Conservation (phyloP, 1,140 invertebrate species). For the Lamellibrachia luymesi region DNA sequence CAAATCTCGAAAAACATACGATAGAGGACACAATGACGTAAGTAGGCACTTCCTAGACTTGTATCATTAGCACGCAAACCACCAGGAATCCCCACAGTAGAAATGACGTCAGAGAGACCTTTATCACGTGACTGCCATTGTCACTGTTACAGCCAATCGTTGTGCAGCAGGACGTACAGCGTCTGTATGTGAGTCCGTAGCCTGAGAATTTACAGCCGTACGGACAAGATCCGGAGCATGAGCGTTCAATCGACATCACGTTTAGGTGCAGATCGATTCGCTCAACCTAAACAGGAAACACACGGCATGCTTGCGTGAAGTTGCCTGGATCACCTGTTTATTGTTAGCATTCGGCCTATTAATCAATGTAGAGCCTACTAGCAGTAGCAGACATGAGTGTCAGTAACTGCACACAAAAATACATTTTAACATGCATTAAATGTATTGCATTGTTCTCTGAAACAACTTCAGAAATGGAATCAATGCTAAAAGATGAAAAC, state of each 20-base stretch:
- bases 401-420: no score
- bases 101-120: neutral
- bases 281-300: conserved; percentile 8
- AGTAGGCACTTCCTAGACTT: neutral
- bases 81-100: neutral
- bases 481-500: no score
- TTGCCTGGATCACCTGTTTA: no score
- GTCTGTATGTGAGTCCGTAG: conserved; percentile 11
- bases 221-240: neutral
- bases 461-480: no score
- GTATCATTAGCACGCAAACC: neutral
- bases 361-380: no score
- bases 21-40: no score
- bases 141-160: conserved; percentile 15
- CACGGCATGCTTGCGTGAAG: neutral
- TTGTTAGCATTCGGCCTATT: no score
- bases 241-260: conserved; percentile 13
- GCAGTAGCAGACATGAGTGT: no score
- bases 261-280: conserved; percentile 9
- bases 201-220: conserved; percentile 12
- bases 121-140: neutral
- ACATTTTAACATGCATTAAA: no score
- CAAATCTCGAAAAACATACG: no score
- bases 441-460: no score
- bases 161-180: conserved; percentile 15